Conservation (phyloP, 2,888 invertebrate species). For the Autographa gamma region DNA sequence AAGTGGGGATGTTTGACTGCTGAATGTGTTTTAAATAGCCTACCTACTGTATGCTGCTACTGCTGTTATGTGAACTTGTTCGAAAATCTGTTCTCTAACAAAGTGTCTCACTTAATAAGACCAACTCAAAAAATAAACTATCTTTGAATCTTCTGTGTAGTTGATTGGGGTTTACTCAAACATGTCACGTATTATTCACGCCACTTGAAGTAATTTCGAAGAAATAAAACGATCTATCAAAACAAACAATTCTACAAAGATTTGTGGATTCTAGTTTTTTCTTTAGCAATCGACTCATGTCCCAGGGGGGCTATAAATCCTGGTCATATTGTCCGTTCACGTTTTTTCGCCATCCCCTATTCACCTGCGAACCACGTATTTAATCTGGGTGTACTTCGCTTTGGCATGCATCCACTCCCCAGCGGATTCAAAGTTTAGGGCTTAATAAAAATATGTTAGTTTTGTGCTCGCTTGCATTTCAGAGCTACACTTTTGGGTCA, state of each 20-base stretch:
- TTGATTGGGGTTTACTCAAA: neutral
- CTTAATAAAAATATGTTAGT: slow-evolving; percentile 45
- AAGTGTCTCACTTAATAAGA: no score
- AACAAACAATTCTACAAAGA: slow-evolving; percentile 43
- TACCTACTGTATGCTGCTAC: neutral
- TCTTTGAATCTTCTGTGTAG: neutral
- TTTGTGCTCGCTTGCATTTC: slow-evolving; percentile 21
- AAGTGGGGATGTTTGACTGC: slow-evolving; percentile 30
- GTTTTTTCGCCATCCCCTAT: slow-evolving; percentile 69
- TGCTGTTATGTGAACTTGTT: neutral
- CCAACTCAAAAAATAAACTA: neutral
- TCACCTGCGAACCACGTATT: slow-evolving; percentile 86
- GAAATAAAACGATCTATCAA: slow-evolving; percentile 32
- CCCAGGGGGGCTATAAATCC: slow-evolving; percentile 72
- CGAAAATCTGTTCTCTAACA: no score
- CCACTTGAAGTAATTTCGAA: slow-evolving; percentile 6
- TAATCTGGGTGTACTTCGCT: slow-evolving; percentile 82
- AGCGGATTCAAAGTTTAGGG: slow-evolving; percentile 49
- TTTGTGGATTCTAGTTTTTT: slow-evolving; percentile 40
- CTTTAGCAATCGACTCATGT: slow-evolving; percentile 54
- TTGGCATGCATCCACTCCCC: slow-evolving; percentile 64
- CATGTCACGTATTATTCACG: neutral
- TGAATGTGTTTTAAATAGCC: slow-evolving; percentile 28
- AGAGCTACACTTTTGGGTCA: neutral
- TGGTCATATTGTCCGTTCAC: slow-evolving; percentile 62